A percentile compares a stretch with the other conserved stretches of the same genome.
These are phyloP conservation scores for Pediacus dermestoides DNA, from an alignment of 2,888 invertebrate species.

Conservation along the genomic window DNA sequence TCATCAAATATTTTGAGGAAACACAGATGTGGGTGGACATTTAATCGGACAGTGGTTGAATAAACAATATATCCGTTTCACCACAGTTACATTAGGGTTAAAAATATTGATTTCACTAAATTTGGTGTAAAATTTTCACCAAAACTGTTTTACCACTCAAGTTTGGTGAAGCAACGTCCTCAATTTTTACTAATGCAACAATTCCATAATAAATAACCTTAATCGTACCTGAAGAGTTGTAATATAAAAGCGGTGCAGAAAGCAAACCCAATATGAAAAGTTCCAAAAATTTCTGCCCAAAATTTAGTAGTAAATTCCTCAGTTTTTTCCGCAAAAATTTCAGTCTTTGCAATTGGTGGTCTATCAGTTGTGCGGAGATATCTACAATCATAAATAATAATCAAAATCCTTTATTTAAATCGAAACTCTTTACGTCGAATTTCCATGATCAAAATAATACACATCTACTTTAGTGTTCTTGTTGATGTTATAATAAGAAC, in stretches of 20 bases:
- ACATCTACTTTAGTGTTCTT: slow-evolving; percentile 54
- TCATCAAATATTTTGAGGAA: too few species aligned
- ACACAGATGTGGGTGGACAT: too few species aligned
- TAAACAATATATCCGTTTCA: too few species aligned
- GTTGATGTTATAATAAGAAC: slow-evolving; percentile 24
- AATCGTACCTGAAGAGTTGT: slow-evolving; percentile 58
- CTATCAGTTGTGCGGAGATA: slow-evolving; percentile 62
- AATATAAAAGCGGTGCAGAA: slow-evolving; percentile 60
- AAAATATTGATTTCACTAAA: too few species aligned
- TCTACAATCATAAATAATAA: slow-evolving; percentile 36
- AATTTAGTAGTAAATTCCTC: slow-evolving; percentile 59
- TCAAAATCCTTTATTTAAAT: slow-evolving; percentile 7
- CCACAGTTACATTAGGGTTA: too few species aligned
- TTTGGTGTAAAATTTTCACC: too few species aligned
- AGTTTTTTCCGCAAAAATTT: slow-evolving; percentile 57
- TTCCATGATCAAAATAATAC: slow-evolving; percentile 68
- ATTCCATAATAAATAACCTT: too few species aligned
- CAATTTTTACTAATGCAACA: too few species aligned
- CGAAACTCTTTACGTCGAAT: slow-evolving; percentile 51
- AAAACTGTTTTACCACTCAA: too few species aligned
- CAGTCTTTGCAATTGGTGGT: slow-evolving; percentile 57
- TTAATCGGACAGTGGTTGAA: too few species aligned
- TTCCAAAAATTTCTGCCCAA: slow-evolving; percentile 67
- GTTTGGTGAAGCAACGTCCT: too few species aligned
- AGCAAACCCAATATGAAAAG: slow-evolving; percentile 58